phyloP scores from a whole-genome alignment of 2,797 vertebrate species.

The Enteromius anoplus region DNA sequence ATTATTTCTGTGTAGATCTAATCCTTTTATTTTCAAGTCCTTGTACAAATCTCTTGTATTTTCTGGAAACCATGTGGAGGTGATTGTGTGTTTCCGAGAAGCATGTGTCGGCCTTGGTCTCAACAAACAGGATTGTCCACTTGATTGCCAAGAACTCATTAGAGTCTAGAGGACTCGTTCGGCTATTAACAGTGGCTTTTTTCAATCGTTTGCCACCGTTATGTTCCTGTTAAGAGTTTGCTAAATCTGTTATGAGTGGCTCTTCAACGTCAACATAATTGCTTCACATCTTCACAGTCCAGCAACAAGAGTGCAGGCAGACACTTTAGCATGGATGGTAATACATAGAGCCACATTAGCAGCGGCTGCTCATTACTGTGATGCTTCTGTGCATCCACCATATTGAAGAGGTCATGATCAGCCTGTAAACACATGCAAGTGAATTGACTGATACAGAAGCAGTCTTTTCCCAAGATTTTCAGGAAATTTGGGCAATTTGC shows the following conservation, averaged over 20 bases:
- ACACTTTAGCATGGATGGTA: constrained; percentile 12
- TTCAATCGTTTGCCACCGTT: constrained; percentile 30
- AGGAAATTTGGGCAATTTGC: neutral
- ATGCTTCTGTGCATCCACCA: constrained; percentile 5
- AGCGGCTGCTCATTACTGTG: constrained; percentile 15
- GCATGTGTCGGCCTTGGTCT: constrained; percentile 4
- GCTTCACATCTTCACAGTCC: constrained; percentile 31
- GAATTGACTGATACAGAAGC: neutral
- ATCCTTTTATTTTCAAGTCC: neutral
- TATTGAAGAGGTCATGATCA: constrained; percentile 18
- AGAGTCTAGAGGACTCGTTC: constrained; percentile 20
- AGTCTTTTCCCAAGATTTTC: neutral
- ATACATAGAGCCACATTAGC: constrained; percentile 9
- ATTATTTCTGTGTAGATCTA: constrained; percentile 15
- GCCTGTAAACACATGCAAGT: neutral
- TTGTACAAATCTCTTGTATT: constrained; percentile 4
- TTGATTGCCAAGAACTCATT: constrained; percentile 46
- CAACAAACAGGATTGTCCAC: constrained; percentile 16
- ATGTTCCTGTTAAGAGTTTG: constrained; percentile 38
- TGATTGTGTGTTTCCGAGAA: constrained; percentile 19
- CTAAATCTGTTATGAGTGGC: constrained; percentile 43
- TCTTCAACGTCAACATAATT: constrained; percentile 41
- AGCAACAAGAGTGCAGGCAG: constrained; percentile 13
- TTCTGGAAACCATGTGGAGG: constrained; percentile 10
- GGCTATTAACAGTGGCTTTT: constrained; percentile 32